Conservation (phyloP, 1,140 invertebrate species). For the Panonychus citri region DNA sequence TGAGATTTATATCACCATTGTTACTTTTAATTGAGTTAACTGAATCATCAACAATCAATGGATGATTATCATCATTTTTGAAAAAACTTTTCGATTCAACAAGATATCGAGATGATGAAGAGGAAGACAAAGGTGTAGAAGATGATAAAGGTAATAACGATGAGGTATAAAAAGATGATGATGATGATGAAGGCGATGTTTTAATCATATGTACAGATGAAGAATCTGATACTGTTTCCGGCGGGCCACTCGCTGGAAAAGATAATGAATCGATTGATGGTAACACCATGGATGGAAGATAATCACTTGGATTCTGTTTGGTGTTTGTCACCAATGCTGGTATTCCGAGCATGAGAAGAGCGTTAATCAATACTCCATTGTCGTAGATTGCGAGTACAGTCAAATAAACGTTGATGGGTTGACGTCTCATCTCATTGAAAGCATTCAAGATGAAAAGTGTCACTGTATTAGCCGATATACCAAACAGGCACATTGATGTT, state of each 20-base stretch:
- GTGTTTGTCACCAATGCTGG: background rate
- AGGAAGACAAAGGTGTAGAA: background rate
- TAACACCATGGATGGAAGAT: background rate
- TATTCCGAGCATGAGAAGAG: slow-evolving; percentile 5
- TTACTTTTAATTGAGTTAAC: too few relatives aligned
- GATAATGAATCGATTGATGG: background rate
- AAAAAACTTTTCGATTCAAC: background rate
- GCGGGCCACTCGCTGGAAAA: background rate
- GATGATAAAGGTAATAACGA: background rate
- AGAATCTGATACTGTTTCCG: too few relatives aligned
- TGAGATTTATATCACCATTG: too few relatives aligned
- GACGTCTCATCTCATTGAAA: slow-evolving; percentile 10
- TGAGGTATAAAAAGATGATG: background rate
- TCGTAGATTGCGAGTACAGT: slow-evolving; percentile 10
- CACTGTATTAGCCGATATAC: slow-evolving; percentile 8
- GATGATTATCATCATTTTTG: background rate
- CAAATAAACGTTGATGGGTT: slow-evolving; percentile 10
- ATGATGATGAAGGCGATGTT: slow-evolving; percentile 1
- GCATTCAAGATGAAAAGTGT: slow-evolving; percentile 10
- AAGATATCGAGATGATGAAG: background rate
- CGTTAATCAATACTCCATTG: slow-evolving; percentile 10
- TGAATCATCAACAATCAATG: too few relatives aligned
- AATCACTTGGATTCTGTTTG: background rate
- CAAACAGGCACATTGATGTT: slow-evolving; percentile 6
- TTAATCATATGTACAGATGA: background rate